phyloP scores from a whole-genome alignment of 2,888 invertebrate species.

The Caenorhabditis parvicauda region DNA sequence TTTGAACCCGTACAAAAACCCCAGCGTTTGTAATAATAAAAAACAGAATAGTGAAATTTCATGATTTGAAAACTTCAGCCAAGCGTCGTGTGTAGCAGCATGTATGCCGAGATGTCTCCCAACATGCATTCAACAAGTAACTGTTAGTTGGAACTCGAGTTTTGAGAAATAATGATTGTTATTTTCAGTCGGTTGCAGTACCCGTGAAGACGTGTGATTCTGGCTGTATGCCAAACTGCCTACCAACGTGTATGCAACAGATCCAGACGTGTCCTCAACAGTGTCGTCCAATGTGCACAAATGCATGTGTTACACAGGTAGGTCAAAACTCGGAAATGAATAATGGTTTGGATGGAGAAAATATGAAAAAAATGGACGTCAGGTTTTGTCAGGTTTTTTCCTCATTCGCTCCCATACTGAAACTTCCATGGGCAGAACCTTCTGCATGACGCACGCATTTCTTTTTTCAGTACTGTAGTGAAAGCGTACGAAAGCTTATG shows the following conservation, averaged over 20 bases:
- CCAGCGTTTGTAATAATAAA: not conserved
- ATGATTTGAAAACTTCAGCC: slow-evolving; percentile 15
- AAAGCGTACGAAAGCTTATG: not conserved
- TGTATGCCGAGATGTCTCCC: slow-evolving; percentile 48
- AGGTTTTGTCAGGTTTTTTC: slow-evolving; percentile 10
- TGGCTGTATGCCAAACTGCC: slow-evolving; percentile 42
- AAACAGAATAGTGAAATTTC: not conserved
- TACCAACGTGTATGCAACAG: slow-evolving; percentile 35
- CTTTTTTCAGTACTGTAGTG: not conserved
- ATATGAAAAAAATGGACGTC: too few relatives aligned
- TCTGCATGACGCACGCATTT: not conserved
- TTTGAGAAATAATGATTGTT: slow-evolving; percentile 1
- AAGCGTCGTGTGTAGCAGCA: slow-evolving; percentile 30
- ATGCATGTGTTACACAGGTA: slow-evolving; percentile 35
- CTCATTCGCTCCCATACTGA: not conserved
- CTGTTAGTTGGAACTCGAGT: not conserved
- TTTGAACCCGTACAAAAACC: too few relatives aligned
- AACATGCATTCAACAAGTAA: slow-evolving; percentile 39
- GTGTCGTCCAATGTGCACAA: slow-evolving; percentile 44
- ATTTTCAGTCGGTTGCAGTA: slow-evolving; percentile 8
- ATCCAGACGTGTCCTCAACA: slow-evolving; percentile 32
- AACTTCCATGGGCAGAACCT: too few relatives aligned
- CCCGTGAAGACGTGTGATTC: slow-evolving; percentile 29
- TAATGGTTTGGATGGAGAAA: too few relatives aligned
- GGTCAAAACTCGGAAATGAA: not conserved